phyloP scores from a whole-genome alignment of 2,888 invertebrate species.

The Itoplectis maculator region DNA sequence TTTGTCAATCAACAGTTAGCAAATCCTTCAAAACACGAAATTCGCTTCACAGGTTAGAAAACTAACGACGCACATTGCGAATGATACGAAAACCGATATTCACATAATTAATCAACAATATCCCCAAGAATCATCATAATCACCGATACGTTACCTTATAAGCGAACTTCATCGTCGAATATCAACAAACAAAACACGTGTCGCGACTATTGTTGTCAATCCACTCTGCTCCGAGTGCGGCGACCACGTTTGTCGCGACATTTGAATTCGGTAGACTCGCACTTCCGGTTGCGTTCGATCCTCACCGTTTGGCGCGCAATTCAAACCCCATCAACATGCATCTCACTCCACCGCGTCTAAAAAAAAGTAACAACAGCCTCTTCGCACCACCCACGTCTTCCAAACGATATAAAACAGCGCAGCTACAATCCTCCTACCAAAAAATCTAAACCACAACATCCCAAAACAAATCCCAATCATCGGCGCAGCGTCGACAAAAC shows the following conservation, averaged over 20 bases:
- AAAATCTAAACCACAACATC: too few relatives aligned
- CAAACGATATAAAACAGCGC: background rate
- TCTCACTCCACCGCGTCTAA: background rate
- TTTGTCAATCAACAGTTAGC: background rate
- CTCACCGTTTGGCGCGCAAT: conserved; percentile 48
- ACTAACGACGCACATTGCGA: background rate
- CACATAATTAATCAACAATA: background rate
- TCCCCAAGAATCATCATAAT: background rate
- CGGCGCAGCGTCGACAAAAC: conserved; percentile 22
- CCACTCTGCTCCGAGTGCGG: conserved; percentile 1
- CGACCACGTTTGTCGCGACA: conserved; percentile 68
- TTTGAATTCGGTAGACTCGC: conserved; percentile 66
- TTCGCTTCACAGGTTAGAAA: conserved; percentile 54
- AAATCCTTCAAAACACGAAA: background rate
- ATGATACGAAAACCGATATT: background rate
- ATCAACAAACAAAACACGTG: conserved; percentile 62
- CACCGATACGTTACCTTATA: conserved; percentile 84
- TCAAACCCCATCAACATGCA: background rate
- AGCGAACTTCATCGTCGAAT: conserved; percentile 85
- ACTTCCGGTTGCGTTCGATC: conserved; percentile 68
- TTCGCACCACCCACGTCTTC: background rate
- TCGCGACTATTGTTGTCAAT: conserved; percentile 62
- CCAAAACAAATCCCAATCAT: background rate
- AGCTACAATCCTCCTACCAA: background rate
- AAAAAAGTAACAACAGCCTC: background rate